A percentile compares a stretch with the other conserved stretches of the same genome.
Evolutionary conservation across 1,140 invertebrate genomes (phyloP).

Genomic region (Megathymus violae): DNA sequence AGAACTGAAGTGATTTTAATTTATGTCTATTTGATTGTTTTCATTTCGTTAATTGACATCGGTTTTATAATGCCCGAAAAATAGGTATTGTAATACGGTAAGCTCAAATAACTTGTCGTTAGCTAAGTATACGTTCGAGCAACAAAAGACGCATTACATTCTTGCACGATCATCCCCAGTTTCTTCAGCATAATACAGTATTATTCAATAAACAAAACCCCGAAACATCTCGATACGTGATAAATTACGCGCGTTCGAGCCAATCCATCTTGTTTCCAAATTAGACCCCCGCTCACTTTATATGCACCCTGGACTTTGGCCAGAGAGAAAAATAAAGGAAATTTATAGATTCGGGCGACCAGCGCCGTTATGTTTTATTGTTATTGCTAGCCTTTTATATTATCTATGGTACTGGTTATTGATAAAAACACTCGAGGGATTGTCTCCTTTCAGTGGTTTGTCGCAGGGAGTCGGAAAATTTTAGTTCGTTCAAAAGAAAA

Average conservation of each 20-base stretch:
- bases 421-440: conserved; percentile 59
- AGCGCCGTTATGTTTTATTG: conserved; percentile 75
- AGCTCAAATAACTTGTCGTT: no score
- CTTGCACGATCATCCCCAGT: conserved; percentile 5
- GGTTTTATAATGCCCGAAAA: no score
- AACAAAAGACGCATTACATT: conserved; percentile 11
- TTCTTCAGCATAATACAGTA: conserved; percentile 18
- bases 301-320: conserved; percentile 69
- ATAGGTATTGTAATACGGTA: no score
- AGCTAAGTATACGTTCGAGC: conserved; percentile 2
- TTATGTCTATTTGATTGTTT: no score
- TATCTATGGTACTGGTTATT: conserved; percentile 68
- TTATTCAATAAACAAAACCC: conserved; percentile 53
- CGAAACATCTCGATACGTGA: conserved; percentile 58
- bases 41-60: no score
- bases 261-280: conserved; percentile 67
- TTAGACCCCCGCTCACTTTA: conserved; percentile 59
- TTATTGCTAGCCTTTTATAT: conserved; percentile 71
- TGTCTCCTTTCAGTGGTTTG: conserved; percentile 28
- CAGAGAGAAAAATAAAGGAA: conserved; percentile 64
- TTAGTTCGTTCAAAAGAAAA: conserved; percentile 5
- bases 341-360: conserved; percentile 63
- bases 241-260: conserved; percentile 55
- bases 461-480: conserved; percentile 25
- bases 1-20: no score